These are phyloP conservation scores for Leptothorax acervorum DNA, from an alignment of 2,888 invertebrate genomes.

Conservation along the genomic window DNA sequence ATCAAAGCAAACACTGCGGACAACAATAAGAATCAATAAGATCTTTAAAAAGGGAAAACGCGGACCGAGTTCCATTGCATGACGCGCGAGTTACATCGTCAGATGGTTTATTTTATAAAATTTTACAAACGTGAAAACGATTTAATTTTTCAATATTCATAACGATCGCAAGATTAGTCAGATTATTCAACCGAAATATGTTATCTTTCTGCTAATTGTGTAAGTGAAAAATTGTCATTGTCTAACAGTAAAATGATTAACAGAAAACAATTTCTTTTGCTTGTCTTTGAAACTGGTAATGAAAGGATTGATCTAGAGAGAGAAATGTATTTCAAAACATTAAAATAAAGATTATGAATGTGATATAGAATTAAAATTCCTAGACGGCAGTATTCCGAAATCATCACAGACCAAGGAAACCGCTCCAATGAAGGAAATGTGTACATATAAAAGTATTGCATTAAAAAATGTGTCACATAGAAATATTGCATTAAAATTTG, in stretches of 20 bases:
- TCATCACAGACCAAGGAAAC: too few relatives aligned
- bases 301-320: too few relatives aligned
- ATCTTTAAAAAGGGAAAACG: constrained; percentile 51
- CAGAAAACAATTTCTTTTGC: too few relatives aligned
- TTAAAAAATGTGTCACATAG: constrained; percentile 37
- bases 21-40: constrained; percentile 43
- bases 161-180: not conserved
- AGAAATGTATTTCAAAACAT: too few relatives aligned
- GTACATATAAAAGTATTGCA: constrained; percentile 33
- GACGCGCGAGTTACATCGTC: constrained; percentile 44
- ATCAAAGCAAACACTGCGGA: constrained; percentile 57
- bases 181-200: too few relatives aligned
- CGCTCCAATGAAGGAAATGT: not conserved
- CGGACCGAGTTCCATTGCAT: constrained; percentile 50
- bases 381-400: too few relatives aligned
- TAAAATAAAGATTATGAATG: too few relatives aligned
- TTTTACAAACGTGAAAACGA: constrained; percentile 36
- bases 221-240: too few relatives aligned
- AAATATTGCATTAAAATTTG: constrained; percentile 57
- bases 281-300: too few relatives aligned
- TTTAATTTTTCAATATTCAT: constrained; percentile 49
- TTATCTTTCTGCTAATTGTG: too few relatives aligned
- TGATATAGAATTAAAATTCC: too few relatives aligned
- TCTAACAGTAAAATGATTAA: too few relatives aligned
- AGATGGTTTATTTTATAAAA: constrained; percentile 22